Percentiles rank a stretch among this genome's conserved stretches.
These are phyloP conservation scores for Brienomyrus longianalis DNA, from an alignment of 2,113 vertebrate genomes.

Conservation along the genomic window DNA sequence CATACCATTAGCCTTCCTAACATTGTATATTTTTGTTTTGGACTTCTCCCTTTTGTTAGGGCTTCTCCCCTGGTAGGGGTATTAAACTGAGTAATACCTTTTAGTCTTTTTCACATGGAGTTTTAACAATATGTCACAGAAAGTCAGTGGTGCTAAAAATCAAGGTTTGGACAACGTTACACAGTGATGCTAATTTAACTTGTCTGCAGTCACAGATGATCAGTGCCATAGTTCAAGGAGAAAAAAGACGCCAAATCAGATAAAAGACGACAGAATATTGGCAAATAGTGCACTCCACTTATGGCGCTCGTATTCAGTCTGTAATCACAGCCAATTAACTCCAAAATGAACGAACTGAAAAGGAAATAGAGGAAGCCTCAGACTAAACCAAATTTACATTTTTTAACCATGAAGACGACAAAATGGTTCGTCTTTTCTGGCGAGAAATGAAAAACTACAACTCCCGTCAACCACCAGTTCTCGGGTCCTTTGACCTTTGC, in stretches of 20 bases:
- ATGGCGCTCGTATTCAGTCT: not conserved
- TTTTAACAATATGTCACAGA: not conserved
- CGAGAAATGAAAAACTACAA: not conserved
- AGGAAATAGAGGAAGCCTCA: not conserved
- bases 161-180: not conserved
- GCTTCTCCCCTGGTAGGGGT: too few relatives aligned
- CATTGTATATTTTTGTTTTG: too few relatives aligned
- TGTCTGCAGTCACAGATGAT: not conserved
- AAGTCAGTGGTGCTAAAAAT: not conserved
- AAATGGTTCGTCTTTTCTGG: not conserved
- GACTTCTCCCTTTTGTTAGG: too few relatives aligned
- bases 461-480: not conserved
- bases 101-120: not conserved
- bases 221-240: not conserved
- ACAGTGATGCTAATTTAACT: not conserved
- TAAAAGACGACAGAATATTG: not conserved
- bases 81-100: not conserved
- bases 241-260: not conserved
- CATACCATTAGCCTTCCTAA: too few relatives aligned
- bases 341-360: not conserved
- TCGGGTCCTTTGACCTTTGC: not conserved
- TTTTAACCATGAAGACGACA: not conserved
- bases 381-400: not conserved
- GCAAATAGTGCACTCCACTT: not conserved
- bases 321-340: not conserved